Percentiles rank a stretch among this genome's conserved stretches.
phyloP scores from a whole-genome alignment of 2,797 vertebrate species.

The Rhabdophis nuchalis region DNA sequence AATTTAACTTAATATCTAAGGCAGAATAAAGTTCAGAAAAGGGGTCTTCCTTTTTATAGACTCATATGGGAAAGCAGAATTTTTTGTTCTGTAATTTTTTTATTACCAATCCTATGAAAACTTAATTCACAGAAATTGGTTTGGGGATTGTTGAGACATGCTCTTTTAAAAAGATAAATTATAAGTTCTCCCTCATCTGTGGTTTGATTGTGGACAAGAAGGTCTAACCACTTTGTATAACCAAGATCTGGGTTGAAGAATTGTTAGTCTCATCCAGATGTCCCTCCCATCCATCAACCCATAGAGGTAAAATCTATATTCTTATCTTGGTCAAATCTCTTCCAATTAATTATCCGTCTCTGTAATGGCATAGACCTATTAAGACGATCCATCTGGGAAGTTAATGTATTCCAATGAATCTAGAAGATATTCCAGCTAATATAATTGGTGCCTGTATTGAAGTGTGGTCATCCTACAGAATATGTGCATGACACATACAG shows the following conservation, averaged over 20 bases:
- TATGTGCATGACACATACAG: neutral
- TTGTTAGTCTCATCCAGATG: neutral
- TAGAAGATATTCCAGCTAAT: neutral
- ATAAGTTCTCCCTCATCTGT: neutral
- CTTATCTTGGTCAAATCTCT: neutral
- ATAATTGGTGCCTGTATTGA: neutral
- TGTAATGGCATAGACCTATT: neutral
- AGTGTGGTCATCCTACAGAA: neutral
- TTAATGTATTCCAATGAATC: neutral
- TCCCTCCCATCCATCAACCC: neutral
- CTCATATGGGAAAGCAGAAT: neutral
- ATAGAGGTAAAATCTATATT: no score
- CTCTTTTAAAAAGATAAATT: neutral
- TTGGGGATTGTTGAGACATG: neutral
- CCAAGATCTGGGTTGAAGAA: neutral
- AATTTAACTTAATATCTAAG: neutral
- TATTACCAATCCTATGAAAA: neutral
- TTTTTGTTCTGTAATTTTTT: neutral
- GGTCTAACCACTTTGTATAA: neutral
- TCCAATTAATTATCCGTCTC: neutral
- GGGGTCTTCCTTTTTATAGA: neutral
- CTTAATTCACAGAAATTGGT: neutral
- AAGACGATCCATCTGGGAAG: neutral
- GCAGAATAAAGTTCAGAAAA: neutral
- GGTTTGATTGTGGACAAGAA: neutral